Base-by-base conservation (phyloP, 2,888 invertebrate species). In the Chorisops tibialis region DNA sequence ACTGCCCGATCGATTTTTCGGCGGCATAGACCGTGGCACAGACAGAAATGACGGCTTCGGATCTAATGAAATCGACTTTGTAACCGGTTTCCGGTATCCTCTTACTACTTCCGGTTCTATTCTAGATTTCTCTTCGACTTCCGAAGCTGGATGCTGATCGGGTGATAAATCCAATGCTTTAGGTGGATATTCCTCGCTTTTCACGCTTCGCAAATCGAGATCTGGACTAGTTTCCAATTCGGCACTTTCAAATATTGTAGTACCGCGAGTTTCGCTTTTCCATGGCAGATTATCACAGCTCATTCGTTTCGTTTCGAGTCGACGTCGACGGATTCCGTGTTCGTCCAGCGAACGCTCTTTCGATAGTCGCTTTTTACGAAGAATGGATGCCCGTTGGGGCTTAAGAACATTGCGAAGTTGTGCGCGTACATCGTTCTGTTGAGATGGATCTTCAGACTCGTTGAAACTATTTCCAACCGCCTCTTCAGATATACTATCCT, bases 401-500 rank as follows among this genome's bases (percentile, higher is more conserved):
- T 65, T 65, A 48, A 51, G 30, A 60, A 56, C 59, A 62, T 65
- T 49, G 41, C 61, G 14, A 16, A 48, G 37, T 37, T 64, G 58
- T 9, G 52, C 4, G 11, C 24, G 30, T 14, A 43, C 12, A 66
- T 65, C 48, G 52, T 63, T 3, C 62, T 51, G 48, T 21, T 30
- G 30, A n/a, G 38, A 18, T 16, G 35, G 43, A 30, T 56, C 7
- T 2, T 47, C 30, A 43, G 52, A 62, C 51, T 64, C 67, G 51
- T 66, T 70, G 64, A 81, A 81, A 30, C 80, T 80, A 52, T 78
- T 77, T 68, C 84, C 85, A 61, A 84, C 85, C 3, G 83, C 81
- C 70, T 84, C 84, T 69, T 84, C 85, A 60, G 83, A 82, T 66
- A 81, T 82, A n/a, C 81, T 77, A 22, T 82, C 82, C 62, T 82